These are phyloP conservation scores for Tubulanus polymorphus DNA, from an alignment of 2,888 invertebrate genomes.

Conservation along the genomic window DNA sequence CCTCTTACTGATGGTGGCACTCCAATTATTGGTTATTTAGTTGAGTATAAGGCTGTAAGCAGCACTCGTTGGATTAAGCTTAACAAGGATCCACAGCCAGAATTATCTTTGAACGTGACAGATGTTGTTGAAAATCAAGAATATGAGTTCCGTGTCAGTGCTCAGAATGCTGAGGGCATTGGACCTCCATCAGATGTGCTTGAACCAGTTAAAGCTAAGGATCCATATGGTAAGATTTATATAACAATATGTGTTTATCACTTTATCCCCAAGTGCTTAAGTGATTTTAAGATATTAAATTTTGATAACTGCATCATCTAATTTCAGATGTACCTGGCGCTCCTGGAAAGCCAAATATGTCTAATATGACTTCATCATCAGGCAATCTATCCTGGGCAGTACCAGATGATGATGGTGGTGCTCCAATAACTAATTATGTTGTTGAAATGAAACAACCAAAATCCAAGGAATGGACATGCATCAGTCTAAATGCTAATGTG, in stretches of 20 bases:
- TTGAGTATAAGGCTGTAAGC: constrained; percentile 62
- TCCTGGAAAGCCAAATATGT: constrained; percentile 28
- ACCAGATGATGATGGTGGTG: constrained; percentile 42
- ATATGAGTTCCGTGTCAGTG: constrained; percentile 50
- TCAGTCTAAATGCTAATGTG: constrained; percentile 9
- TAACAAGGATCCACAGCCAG: constrained; percentile 72
- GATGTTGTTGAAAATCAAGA: constrained; percentile 47
- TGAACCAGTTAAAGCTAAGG: constrained; percentile 37
- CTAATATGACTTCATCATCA: constrained; percentile 27
- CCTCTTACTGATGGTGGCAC: constrained; percentile 76
- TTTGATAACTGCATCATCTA: background rate
- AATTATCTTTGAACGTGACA: constrained; percentile 34
- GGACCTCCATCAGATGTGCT: constrained; percentile 46
- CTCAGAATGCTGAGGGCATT: constrained; percentile 49
- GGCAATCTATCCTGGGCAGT: constrained; percentile 31
- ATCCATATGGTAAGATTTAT: constrained; percentile 42
- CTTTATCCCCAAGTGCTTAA: too few relatives aligned
- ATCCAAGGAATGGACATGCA: constrained; percentile 11
- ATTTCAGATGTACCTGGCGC: constrained; percentile 24
- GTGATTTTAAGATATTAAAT: constrained; percentile 1
- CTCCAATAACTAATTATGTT: constrained; percentile 35
- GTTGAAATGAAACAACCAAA: constrained; percentile 31
- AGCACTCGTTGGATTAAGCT: constrained; percentile 92
- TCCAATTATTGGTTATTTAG: constrained; percentile 84
- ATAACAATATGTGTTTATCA: background rate